Evolutionary conservation across 2,113 vertebrate species (phyloP), one percentile per base, ranked within the genome.

Genomic region (Erinaceus europaeus): DNA sequence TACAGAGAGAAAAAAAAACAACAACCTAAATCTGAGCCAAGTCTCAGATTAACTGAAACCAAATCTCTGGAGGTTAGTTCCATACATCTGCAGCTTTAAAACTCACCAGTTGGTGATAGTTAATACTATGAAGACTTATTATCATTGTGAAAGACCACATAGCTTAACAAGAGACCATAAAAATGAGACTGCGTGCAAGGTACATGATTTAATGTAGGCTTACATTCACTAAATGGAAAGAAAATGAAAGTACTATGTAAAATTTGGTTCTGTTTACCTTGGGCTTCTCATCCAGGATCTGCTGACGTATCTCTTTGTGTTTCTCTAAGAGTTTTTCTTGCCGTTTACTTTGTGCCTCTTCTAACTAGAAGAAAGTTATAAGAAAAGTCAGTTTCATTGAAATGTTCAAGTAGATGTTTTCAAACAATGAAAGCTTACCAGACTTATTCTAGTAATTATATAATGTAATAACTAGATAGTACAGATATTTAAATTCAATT

Each of bases 281-380:
- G 68, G 98, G 98, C 87, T 98, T 98, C 93, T 99, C 98, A 62
- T 99, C 99, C 96, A 99, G 93, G 92, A 99, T 99, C 94, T 99
- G 99, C 93, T 99, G 98, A n/a, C 98, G 98, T n/a, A 99, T 98
- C 84, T 99, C 98, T 94, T 99, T 98, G 91, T 99, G 98, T 95
- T 98, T 98, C 92, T 99, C 98, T 64, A 98, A 94, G 4, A 99
- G 97, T 84, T 98, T 98, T 95, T 99, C 98, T 78, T 99, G 98
- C 38, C 99, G 97, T 97, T 99, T 99, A 94, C 96, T 98, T 94
- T 99, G 99, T 67, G 99, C 98, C 25, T 99, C 99, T 96, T 99
- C 99, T 97, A 99, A 94, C 99, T 99, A 44, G 5, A 95, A 95
- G 61, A 86, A 93, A 95, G 88, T 1, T 88, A 46, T 17, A 88